Evolutionary conservation across 2,888 invertebrate species (phyloP), one percentile per base, ranked within the genome.

Genomic region (Oligia strigilis): DNA sequence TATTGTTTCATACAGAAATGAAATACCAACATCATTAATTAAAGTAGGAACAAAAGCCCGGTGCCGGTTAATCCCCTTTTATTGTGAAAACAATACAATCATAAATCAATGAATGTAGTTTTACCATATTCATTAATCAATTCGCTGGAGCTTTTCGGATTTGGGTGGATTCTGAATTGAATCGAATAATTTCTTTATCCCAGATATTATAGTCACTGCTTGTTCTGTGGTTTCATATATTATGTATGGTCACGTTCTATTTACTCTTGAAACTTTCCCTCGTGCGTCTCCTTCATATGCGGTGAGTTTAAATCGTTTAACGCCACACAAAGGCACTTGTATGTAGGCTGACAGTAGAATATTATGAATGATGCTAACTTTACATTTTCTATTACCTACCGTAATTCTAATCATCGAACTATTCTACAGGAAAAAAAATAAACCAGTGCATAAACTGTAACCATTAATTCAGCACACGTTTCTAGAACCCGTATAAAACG

Each of bases 61-160:
- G 36, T 62, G n/a, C 72, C 14, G n/a, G 65, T 87, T 79, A 85
- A 75, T 74, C 64, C 75, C 58, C 29, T 14, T 84, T 84, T 79
- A 84, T 79, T 75, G 80, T 80, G 75, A 75, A 65, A 85, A 88
- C 88, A 88, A 88, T 81, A 71, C 65, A 85, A 74, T 69, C 46
- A 69, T 88, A 85, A 88, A 88, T 85, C 82, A 77, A 88, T 85
- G 67, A 70, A 81, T 74, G 72, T 85, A 88, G 86, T 85, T 88
- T 74, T 69, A 81, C 82, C 72, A 88, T 72, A 75, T 72, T 81
- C 81, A 86, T 85, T 88, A 70, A 85, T 85, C 86, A 77, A 85
- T 88, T 88, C 65, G 23, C 60, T 81, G 43, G 49, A 52, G 74
- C 86, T 88, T 85, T 81, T 62, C 69, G 67, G 76, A 85, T 87